Evolutionary conservation across 1,140 invertebrate species (phyloP).

Genomic region (Lepidurus arcticus): DNA sequence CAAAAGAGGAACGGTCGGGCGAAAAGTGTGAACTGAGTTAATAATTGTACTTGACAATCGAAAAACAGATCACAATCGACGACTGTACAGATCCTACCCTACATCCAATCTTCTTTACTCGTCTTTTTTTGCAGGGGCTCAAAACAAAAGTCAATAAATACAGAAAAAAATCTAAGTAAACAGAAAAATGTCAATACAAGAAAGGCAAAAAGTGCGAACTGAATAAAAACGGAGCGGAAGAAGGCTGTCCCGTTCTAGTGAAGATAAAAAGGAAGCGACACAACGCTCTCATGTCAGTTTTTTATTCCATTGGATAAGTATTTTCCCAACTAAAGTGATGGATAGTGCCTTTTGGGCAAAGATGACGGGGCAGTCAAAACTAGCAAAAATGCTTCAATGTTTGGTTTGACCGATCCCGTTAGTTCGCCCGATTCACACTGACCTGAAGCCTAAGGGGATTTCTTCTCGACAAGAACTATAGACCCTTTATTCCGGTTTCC

Average conservation of each 20-base stretch:
- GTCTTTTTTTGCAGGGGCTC: no score
- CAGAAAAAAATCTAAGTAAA: no score
- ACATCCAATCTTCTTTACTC: no score
- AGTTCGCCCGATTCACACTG: neutral
- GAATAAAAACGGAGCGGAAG: neutral
- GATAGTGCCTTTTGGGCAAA: neutral
- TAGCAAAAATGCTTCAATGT: neutral
- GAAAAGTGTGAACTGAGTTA: no score
- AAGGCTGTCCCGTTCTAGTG: neutral
- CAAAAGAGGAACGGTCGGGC: no score
- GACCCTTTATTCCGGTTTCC: neutral
- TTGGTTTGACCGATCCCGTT: neutral
- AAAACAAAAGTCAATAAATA: no score
- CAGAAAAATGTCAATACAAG: no score
- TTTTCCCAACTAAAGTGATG: neutral
- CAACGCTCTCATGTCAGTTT: neutral
- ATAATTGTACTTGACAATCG: no score
- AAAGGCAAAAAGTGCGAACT: no score
- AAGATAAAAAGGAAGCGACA: no score
- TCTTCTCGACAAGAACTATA: neutral
- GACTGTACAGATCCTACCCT: no score
- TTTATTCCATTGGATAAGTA: neutral
- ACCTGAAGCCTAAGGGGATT: conserved; percentile 4
- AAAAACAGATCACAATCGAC: no score
- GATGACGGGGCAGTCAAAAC: neutral